Conservation (phyloP, 2,113 vertebrate species). For the Nibea albiflora region DNA sequence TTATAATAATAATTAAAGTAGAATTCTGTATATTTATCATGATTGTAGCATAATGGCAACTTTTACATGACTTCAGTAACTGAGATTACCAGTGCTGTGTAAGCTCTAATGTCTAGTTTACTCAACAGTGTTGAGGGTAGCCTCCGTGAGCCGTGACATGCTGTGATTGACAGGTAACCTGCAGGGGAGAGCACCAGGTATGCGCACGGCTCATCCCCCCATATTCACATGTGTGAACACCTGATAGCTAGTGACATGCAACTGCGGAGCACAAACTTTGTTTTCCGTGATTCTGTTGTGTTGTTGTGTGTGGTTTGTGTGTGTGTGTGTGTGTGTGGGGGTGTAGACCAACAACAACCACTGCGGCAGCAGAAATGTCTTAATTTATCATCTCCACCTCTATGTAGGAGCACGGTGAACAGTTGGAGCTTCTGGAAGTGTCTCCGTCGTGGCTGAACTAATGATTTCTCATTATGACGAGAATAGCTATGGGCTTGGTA, state of each 20-base stretch:
- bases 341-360: conserved; percentile 5
- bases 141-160: conserved; percentile 55
- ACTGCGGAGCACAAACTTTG: conserved; percentile 35
- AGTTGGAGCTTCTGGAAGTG: neutral
- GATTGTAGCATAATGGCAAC: neutral
- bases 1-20: no score
- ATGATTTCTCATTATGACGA: conserved; percentile 36
- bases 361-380: neutral
- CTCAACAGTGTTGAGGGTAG: conserved; percentile 25
- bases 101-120: conserved; percentile 53
- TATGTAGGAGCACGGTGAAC: neutral
- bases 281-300: neutral
- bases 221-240: conserved; percentile 55
- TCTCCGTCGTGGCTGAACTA: conserved; percentile 10
- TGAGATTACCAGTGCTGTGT: conserved; percentile 27
- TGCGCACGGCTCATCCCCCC: conserved; percentile 51
- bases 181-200: conserved; percentile 71
- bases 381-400: neutral
- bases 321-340: neutral
- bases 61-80: conserved; percentile 1
- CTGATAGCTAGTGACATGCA: conserved; percentile 70
- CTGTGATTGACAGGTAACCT: conserved; percentile 75
- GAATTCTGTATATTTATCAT: no score
- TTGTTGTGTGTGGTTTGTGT: conserved; percentile 1
- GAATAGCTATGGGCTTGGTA: conserved; percentile 40